These are phyloP conservation scores for Trichoplusia ni DNA, from an alignment of 1,140 invertebrate genomes.

Conservation along the genomic window DNA sequence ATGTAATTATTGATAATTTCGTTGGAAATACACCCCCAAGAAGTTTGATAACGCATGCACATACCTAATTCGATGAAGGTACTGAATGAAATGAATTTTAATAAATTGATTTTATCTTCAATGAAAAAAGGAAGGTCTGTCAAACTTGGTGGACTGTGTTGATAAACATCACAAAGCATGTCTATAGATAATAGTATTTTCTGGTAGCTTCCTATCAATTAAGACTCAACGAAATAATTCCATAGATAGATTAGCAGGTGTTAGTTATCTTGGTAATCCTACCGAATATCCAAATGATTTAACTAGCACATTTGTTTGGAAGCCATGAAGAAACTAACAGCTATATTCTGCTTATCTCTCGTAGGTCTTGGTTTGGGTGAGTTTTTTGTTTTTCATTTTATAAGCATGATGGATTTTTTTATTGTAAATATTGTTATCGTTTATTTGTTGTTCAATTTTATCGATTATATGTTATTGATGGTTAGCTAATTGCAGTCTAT, in stretches of 20 bases:
- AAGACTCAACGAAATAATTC: not conserved
- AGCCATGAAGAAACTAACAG: conserved; percentile 25
- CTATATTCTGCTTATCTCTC: conserved; percentile 1
- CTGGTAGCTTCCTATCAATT: not conserved
- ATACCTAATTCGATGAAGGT: no score
- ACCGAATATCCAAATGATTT: not conserved
- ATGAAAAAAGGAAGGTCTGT: no score
- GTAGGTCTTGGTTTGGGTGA: not conserved
- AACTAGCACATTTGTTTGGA: not conserved
- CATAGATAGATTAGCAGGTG: not conserved
- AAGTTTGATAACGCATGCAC: no score
- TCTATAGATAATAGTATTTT: not conserved
- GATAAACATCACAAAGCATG: no score
- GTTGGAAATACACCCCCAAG: no score
- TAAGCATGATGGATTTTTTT: not conserved
- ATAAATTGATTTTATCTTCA: no score
- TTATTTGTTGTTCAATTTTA: no score
- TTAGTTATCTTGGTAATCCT: not conserved
- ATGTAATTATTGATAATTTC: no score
- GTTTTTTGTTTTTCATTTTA: not conserved
- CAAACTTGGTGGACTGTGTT: no score
- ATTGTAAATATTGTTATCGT: not conserved
- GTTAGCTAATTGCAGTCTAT: no score
- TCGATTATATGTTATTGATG: no score
- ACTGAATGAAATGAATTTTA: no score